Evolutionary conservation across 2,888 invertebrate species (phyloP), one percentile per base, ranked within the genome.

Genomic region (Drosophila mettleri): DNA sequence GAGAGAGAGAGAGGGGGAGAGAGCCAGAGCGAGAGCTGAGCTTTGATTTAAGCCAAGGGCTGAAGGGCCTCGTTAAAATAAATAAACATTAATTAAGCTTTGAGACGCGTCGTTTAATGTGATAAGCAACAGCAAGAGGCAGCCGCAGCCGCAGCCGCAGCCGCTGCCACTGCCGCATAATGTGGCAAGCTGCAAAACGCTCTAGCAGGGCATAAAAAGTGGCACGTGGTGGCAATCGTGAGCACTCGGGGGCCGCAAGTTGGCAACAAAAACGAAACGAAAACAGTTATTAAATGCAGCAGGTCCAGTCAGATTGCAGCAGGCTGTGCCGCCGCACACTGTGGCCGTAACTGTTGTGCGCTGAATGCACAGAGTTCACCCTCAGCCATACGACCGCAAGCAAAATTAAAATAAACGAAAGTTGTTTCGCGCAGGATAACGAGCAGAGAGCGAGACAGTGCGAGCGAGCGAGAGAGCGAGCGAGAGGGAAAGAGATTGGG

Each of bases 251-350:
- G 80, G 62, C 66, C 70, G 63, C 78, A 69, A 52, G 84, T 57
- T 69, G 31, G 33, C 46, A 49, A 9, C 48, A 33, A 49, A 86
- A 87, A 83, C 83, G 71, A 86, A 87, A 83, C 83, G 71, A 86
- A 86, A 88, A 85, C 85, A 85, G 85, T 85, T 85, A 85, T 85
- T 86, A 88, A 88, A 80, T 85, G 85, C 86, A 86, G 80, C 88
- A 82, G 82, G 85, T 63, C 64, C n/a, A n/a, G 79, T 83, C 83
- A 83, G 83, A 83, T 83, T 83, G 83, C 83, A 83, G 87, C 83
- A 84, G 83, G 83, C 77, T 41, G 41, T 12, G 20, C 3, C 39
- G 31, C 16, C 52, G 1, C 33, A 20, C 18, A 27, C 53, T 53
- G 27, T 18, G 59, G 41, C 55, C 41, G 31, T 41, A 54, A 55